phyloP scores from a whole-genome alignment of 2,888 invertebrate species.

The Platerodrilus igneus region DNA sequence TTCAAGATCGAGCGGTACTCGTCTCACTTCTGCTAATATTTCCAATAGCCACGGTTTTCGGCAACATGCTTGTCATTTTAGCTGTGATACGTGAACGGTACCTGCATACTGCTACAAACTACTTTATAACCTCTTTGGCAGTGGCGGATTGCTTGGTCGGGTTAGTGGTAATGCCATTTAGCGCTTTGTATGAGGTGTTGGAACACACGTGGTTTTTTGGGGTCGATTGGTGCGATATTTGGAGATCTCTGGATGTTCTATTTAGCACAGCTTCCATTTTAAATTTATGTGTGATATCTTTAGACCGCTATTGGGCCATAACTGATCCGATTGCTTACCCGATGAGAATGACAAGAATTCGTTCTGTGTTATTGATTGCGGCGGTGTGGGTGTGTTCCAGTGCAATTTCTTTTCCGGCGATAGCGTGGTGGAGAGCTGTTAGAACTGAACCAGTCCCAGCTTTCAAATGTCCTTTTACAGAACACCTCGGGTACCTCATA shows the following conservation, averaged over 20 bases:
- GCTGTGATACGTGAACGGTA: conserved; percentile 91
- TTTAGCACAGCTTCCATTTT: conserved; percentile 97
- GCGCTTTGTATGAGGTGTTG: conserved; percentile 82
- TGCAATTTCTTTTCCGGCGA: conserved; percentile 96
- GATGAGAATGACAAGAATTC: conserved; percentile 83
- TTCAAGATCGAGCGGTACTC: conserved; percentile 68
- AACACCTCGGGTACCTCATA: conserved; percentile 91
- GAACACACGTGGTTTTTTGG: conserved; percentile 94
- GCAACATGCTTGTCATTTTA: conserved; percentile 89
- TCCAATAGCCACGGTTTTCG: conserved; percentile 89
- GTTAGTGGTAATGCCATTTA: conserved; percentile 96
- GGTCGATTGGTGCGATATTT: conserved; percentile 93
- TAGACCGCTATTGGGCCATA: conserved; percentile 98
- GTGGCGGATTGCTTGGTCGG: conserved; percentile 96
- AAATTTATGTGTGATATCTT: conserved; percentile 93
- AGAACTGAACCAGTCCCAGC: conserved; percentile 74
- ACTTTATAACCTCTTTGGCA: conserved; percentile 94
- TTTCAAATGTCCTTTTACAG: conserved; percentile 92
- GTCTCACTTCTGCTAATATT: conserved; percentile 81
- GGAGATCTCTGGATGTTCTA: conserved; percentile 94
- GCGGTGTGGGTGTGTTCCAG: conserved; percentile 96
- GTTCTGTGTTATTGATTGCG: conserved; percentile 83
- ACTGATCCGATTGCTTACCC: conserved; percentile 98
- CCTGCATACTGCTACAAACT: conserved; percentile 94
- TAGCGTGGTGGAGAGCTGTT: conserved; percentile 92